Base-by-base conservation (phyloP, 2,888 invertebrate species). In the Vandiemenella viatica region DNA sequence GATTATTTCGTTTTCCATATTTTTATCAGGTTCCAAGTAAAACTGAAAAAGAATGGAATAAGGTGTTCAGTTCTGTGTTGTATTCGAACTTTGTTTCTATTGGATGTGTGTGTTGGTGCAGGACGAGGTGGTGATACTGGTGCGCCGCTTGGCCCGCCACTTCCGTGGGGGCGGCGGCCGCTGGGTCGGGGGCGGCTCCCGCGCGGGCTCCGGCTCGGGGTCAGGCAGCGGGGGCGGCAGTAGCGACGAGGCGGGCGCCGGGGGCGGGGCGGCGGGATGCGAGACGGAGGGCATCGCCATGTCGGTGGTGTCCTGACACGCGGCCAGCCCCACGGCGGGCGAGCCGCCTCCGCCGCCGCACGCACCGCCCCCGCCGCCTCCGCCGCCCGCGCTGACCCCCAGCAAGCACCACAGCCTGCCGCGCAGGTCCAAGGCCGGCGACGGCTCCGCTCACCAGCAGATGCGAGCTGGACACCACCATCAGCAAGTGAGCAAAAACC, bases 211-310 rank as follows among this genome's bases (percentile, higher is more conserved):
- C 22, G 21, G 19, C 54, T 57, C 45, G 50, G 52, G 20, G 48
- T 49, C 45, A 53, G 53, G 52, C 53, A 42, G 50, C 50, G 37
- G 38, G 13, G 40, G 38, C 18, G 41, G 37, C 15, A 22, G 41
- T 22, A 44, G 46, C 22, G 46, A 48, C 38, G 48, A 41, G 13
- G 49, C 49, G 43, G 51, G 50, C 42, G 54, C 53, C 19, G 52
- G 45, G 38, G 20, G 38, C 19, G 42, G 45, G 45, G 15, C 37
- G 44, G 49, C 57, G 13, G 67, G 65, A 49, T 58, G 61, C 37
- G 67, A 67, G 42, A 68, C 69, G 48, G 73, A 73, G 55, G 71
- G 71, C 37, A 66, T 69, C 55, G 66, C 67, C 50, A 68, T 70
- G 65, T 64, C 65, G 42, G 61, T 67, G 51, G 66, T 67, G 32